Evolutionary conservation across 35 echinoderm and acorn worm species (phyloP), one percentile per base, ranked within the genome.

Genomic region (Acanthaster planci): DNA sequence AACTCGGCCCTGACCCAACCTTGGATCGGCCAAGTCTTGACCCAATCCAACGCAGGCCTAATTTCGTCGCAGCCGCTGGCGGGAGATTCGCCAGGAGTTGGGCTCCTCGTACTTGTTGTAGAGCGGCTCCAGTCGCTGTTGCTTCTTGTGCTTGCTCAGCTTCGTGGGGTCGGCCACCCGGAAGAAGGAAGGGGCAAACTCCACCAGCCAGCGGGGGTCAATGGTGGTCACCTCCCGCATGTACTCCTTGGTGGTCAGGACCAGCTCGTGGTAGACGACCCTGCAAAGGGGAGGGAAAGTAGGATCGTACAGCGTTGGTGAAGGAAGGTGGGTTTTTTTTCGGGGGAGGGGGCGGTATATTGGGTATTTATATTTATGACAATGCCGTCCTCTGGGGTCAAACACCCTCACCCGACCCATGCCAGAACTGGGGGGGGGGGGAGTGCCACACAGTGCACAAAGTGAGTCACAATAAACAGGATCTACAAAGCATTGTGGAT

Each of bases 41-140:
- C n/a, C n/a, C n/a, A n/a, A n/a, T 72, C 64, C 9, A 30, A 72
- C 7, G 34, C 64, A 31, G 26, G 7, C 39, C 85, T 88, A 99
- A 58, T 99, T 99, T 47, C 95, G 86, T 64, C 95, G 82, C 36
- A 93, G 77, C 72, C 95, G 90, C 86, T 99, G 95, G 42, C 95
- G 80, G 17, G 95, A 99, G 55, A 99, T 99, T 77, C 95, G 80
- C 95, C 95, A 99, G 0, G 95, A 90, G 79, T 99, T 99, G 9
- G 95, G 95, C 83, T 99, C 95, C 85, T 99, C 95, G 78, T 99
- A 99, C 82, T 99, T 99, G 86, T 94, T 99, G 89, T 99, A 99
- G 51, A 99, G 92, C 22, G 95, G 96, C 79, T 99, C 96, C 39
- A 94, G 82, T 15, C 96, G 60, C 44, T 99, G 96, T 47, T 99